Base-by-base conservation (phyloP, 2,113 vertebrate genomes). In the Leucoraja erinaceus region DNA sequence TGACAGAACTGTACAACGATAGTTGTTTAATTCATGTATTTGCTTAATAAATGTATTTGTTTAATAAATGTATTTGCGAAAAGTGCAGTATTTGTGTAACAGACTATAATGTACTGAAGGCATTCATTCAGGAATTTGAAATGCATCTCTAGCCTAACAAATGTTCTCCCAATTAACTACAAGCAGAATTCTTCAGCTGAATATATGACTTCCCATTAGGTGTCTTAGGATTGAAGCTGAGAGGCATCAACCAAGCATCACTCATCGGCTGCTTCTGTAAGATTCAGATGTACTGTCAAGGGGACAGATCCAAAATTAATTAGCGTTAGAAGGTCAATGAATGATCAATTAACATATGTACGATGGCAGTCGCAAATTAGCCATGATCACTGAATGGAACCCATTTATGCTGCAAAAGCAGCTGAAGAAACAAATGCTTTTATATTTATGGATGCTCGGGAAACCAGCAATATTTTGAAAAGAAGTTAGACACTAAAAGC, bases 81-180 rank as follows among this genome's bases (percentile, higher is more conserved):
- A 74, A 20, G 72, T 22, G 2, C 22, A 22, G 72, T 22, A 74
- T 74, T 74, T 74, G 22, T 74, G 22, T 74, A 74, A 74, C 72
- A 20, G 38, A 47, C 38, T n/a, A n/a, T 61, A 86, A 86, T 61
- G n/a, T 14, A 84, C 3, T 12, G 10, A 56, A 61, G 59, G 22
- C 56, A 86, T 86, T 86, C 81, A 86, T n/a, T 59, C 54, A 61
- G 81, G 81, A 61, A 86, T 86, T 28, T 61, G 56, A 86, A 86
- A 5, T 86, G 81, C 81, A 86, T 86, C 56, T 28, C 25, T 59
- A 86, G 81, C 54, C 59, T n/a, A 86, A 86, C 81, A 86, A 86
- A 61, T 61, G 81, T 84, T 84, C 81, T 61, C 81, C 56, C 54
- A 84, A 59, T 84, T 59, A 59, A 61, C 54, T 59, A 28, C 25